Evolutionary conservation across 2,797 vertebrate species (phyloP).

Genomic region (Anisognathus igniventris): DNA sequence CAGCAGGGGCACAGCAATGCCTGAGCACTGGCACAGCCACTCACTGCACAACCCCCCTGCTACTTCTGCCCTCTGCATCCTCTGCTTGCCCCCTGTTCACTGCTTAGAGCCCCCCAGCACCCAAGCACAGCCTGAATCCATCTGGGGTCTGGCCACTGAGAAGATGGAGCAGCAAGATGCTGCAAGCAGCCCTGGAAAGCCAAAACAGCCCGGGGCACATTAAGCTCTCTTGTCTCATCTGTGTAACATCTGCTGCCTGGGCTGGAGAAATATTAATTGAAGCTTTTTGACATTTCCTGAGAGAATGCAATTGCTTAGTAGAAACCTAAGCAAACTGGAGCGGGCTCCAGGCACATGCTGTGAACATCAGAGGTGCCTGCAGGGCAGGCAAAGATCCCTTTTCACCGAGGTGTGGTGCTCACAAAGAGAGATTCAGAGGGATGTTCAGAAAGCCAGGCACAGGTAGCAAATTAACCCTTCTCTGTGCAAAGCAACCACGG

Average conservation of each 20-base stretch:
- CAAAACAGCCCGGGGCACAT: not conserved
- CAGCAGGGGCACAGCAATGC: not conserved
- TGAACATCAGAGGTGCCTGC: rapidly evolving
- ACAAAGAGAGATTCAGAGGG: not conserved
- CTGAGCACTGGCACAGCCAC: not conserved
- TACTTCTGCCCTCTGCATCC: not conserved
- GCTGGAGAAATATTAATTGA: slow-evolving; percentile 4
- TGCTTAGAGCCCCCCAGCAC: not conserved
- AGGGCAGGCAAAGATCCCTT: not conserved
- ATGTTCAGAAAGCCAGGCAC: not conserved
- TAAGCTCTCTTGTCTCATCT: not conserved
- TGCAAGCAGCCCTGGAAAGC: not conserved
- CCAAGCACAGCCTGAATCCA: not conserved
- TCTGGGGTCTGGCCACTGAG: not conserved
- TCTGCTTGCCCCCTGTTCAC: not conserved
- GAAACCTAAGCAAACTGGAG: not conserved
- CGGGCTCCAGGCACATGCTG: not conserved
- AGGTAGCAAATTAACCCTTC: not conserved
- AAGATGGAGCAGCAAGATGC: not conserved
- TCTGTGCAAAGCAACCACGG: not conserved
- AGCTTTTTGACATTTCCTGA: slow-evolving; percentile 9
- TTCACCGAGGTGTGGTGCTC: not conserved
- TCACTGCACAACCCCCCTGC: not conserved
- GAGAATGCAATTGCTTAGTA: not conserved
- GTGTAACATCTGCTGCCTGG: not conserved